Base-by-base conservation (phyloP, 2,113 vertebrate species). In the Calypte anna region DNA sequence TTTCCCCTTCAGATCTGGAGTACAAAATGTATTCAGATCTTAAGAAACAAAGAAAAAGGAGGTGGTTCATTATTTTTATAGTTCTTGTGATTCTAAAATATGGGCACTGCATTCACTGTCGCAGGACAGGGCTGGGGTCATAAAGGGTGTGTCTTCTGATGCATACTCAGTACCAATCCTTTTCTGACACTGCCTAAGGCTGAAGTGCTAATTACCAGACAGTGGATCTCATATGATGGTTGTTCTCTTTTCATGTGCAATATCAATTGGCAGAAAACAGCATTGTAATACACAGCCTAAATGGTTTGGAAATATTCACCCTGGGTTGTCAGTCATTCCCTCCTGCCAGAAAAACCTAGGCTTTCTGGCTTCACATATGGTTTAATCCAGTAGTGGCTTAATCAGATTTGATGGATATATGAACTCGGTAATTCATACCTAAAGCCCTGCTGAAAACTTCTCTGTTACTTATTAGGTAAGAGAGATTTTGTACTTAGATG, bases 401-500 rank as follows among this genome's bases (percentile, higher is more conserved):
- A 62, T 89, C 40, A 87, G 30, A 46, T 57, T 14, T 68, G 74
- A 54, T 82, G 44, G 69, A 22, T 90, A 7, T 64, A 40, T 82
- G 87, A 82, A 82, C 69, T 70, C 48, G 16, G n/a, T 81, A 83
- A 61, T 72, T 68, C 80, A 51, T 58, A 50, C 23, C 33, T 81
- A 46, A 74, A 74, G 25, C 54, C 44, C 16, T 64, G 19, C 40
- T 82, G 33, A 51, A 82, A 23, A 40, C 7, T 16, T 55, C 33
- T 75, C n/a, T 48, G n/a, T 82, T 66, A 82, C 43, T 73, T 73
- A 61, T 18, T 33, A 69, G 25, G 70, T 20, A 30, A 70, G 59
- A 80, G 23, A 73, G 55, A 74, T 93, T 90, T 95, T 91, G 28
- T 48, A n/a, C 33, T 78, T 73, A 88, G 77, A 82, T 88, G 12